These are phyloP conservation scores for Perizoma flavofasciatum DNA, from an alignment of 2,888 invertebrate genomes.

Conservation along the genomic window DNA sequence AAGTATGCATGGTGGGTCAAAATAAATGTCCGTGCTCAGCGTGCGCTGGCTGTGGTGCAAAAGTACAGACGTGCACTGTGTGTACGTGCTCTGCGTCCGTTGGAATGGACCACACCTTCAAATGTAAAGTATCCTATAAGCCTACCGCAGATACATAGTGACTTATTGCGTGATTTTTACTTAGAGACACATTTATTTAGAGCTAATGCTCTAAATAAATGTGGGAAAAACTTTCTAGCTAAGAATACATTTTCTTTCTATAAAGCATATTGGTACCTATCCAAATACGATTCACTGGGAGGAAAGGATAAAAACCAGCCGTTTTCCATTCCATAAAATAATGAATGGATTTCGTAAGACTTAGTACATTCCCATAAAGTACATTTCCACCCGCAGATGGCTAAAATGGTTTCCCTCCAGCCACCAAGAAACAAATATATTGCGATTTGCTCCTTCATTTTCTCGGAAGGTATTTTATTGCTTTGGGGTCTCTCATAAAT, in stretches of 20 bases:
- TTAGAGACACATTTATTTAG: too few species aligned
- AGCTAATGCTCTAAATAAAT: neutral
- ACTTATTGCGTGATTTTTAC: conserved; percentile 14
- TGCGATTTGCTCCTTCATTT: conserved; percentile 83
- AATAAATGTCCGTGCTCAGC: too few species aligned
- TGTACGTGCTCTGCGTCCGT: too few species aligned
- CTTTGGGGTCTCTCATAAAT: conserved; percentile 81
- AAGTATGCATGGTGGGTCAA: too few species aligned
- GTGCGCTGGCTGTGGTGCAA: too few species aligned
- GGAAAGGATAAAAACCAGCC: conserved; percentile 31
- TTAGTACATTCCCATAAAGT: conserved; percentile 60
- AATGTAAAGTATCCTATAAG: conserved; percentile 17
- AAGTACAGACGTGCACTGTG: too few species aligned
- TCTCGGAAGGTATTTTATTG: conserved; percentile 83
- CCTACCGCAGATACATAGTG: neutral
- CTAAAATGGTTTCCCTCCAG: conserved; percentile 71
- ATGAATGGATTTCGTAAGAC: conserved; percentile 58
- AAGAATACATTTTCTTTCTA: neutral
- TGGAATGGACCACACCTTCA: neutral
- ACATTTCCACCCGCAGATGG: conserved; percentile 70
- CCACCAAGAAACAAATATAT: conserved; percentile 81
- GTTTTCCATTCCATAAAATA: conserved; percentile 41
- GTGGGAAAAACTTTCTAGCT: neutral
- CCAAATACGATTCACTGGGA: conserved; percentile 9
- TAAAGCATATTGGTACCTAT: neutral